phyloP scores from a whole-genome alignment of 2,888 invertebrate species.

The Heterodera filipjevi region DNA sequence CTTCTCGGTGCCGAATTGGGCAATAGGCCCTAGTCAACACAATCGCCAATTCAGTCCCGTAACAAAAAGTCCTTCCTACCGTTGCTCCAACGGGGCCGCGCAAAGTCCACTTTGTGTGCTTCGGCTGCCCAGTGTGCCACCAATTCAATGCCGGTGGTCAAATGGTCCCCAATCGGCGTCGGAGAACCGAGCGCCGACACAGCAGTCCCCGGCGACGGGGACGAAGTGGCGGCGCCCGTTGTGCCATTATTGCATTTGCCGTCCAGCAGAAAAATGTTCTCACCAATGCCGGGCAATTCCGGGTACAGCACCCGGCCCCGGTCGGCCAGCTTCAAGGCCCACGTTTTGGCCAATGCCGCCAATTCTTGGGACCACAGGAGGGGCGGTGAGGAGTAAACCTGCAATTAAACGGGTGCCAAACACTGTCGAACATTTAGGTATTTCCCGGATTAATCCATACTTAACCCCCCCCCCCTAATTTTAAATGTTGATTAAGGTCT shows the following conservation, averaged over 20 bases:
- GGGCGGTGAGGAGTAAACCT: conserved; percentile 16
- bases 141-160: conserved; percentile 63
- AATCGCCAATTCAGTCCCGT: neutral
- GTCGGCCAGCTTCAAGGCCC: conserved; percentile 63
- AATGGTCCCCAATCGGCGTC: conserved; percentile 50
- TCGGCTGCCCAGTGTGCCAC: conserved; percentile 60
- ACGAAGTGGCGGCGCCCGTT: neutral
- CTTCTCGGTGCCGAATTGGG: too few species aligned
- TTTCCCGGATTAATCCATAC: too few species aligned
- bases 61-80: conserved; percentile 45
- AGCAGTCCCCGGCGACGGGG: too few species aligned
- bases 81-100: conserved; percentile 57
- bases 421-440: neutral
- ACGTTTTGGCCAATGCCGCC: conserved; percentile 62
- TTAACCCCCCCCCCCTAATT: too few species aligned
- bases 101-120: conserved; percentile 59
- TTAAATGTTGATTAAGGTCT: too few species aligned
- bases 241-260: conserved; percentile 36
- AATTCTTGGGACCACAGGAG: conserved; percentile 62
- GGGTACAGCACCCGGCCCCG: conserved; percentile 61
- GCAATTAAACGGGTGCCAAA: neutral
- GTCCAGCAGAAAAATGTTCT: conserved; percentile 57
- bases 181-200: neutral
- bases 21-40: too few species aligned
- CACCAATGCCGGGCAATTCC: conserved; percentile 63